These are phyloP conservation scores for Bedellia somnulentella DNA, from an alignment of 2,888 invertebrate genomes.

Conservation along the genomic window DNA sequence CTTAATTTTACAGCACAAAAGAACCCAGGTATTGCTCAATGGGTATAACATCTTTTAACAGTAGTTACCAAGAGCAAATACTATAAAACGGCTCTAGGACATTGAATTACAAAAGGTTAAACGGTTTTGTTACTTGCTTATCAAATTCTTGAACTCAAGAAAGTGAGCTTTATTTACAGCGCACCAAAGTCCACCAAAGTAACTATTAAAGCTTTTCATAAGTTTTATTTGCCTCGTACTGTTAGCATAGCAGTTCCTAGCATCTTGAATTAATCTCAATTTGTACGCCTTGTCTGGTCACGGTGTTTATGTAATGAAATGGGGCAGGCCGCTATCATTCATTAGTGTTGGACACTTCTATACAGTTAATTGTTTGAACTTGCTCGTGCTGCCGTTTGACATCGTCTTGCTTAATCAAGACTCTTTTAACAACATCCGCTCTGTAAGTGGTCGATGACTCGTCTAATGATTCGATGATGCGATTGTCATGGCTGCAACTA, in stretches of 20 bases:
- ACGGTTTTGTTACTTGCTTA: slow-evolving; percentile 24
- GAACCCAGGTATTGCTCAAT: no score
- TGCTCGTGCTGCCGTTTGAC: slow-evolving; percentile 48
- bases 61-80: no score
- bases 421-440: slow-evolving; percentile 56
- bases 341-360: slow-evolving; percentile 59
- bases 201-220: no score
- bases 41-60: no score
- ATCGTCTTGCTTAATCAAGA: slow-evolving; percentile 55
- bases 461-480: slow-evolving; percentile 40
- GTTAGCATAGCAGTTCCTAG: slow-evolving; percentile 24
- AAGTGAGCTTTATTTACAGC: no score
- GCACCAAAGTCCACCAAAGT: no score
- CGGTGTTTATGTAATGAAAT: slow-evolving; percentile 55
- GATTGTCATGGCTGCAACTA: slow-evolving; percentile 30
- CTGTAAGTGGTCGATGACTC: slow-evolving; percentile 49
- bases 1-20: no score
- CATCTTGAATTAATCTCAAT: slow-evolving; percentile 52
- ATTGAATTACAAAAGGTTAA: slow-evolving; percentile 27
- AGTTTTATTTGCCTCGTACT: no score
- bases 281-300: slow-evolving; percentile 49
- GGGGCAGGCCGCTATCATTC: slow-evolving; percentile 52
- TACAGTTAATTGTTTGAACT: slow-evolving; percentile 61
- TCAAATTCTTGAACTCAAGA: no score
- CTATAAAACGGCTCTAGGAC: slow-evolving; percentile 21